Evolutionary conservation across 2,797 vertebrate genomes (phyloP), one percentile per base, ranked within the genome.

Genomic region (Tangara arthus): DNA sequence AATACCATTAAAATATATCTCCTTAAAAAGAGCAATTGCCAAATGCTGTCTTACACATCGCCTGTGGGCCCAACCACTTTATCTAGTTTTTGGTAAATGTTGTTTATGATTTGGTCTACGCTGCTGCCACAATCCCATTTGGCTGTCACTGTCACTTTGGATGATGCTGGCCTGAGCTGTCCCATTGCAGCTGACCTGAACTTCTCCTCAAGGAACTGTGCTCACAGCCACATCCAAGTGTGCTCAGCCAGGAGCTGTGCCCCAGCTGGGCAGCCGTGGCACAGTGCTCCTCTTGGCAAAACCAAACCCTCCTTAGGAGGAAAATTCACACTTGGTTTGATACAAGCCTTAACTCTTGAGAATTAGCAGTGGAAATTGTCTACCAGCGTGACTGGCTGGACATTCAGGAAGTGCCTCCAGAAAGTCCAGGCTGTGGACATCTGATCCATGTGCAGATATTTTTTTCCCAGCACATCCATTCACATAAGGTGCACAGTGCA

Each of bases 1-100:
- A 94, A 96, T 94, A 83, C 35, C 65, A 88, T 86, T 92, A 91
- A 91, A 93, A 93, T 86, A 86, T 4, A 78, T 47, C 61, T 88
- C 72, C 90, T 91, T 91, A 76, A 79, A 93, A 95, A 95, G 84
- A 95, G 84, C 91, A 93, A 88, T 86, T 72, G 76, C 89, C 65
- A 94, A 83, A 90, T 88, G 61, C 39, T 79, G 72, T 34, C 65
- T 86, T 71, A 59, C 55, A 65, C 34, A 37, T 50, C 59, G 46
- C 76, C 90, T 91, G 72, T 89, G 79, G 46, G 57, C 19, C 37
- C 49, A 72, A 28, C 9, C 15, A 27, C 57, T 72, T 83, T 75
- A 72, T 81, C 78, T 81, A 22, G 26, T 6, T 88, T 92, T 94
- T 55, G 86, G 65, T 91, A 94, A 81, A 83, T 50, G 55, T 79